A percentile compares a stretch with the other conserved stretches of the same genome.
These are phyloP conservation scores for Halcyon leucocephala DNA, from an alignment of 2,797 vertebrate genomes.

Conservation along the genomic window DNA sequence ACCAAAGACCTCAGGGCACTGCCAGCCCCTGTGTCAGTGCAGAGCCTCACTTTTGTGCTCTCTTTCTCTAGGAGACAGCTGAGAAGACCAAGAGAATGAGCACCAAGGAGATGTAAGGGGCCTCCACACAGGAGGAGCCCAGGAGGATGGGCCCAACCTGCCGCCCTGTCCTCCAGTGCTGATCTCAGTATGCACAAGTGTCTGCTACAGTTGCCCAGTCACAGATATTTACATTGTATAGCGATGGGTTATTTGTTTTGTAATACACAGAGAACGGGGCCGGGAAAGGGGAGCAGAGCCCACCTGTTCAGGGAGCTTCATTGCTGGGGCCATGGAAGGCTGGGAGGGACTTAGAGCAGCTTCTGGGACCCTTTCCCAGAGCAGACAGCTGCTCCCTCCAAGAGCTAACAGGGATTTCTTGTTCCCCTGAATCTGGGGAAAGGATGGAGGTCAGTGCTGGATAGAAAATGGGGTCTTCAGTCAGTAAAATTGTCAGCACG, in stretches of 20 bases:
- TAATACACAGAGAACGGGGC: conserved; percentile 73
- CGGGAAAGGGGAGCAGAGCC: conserved; percentile 58
- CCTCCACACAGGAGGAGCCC: conserved; percentile 31
- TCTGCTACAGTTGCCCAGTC: conserved; percentile 76
- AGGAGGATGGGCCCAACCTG: conserved; percentile 48
- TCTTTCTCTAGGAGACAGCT: conserved; percentile 86
- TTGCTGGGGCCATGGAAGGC: conserved; percentile 48
- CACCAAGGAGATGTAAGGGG: conserved; percentile 90
- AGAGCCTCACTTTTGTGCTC: conserved; percentile 18
- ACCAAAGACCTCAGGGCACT: not conserved
- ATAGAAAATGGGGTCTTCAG: not conserved
- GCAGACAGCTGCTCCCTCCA: not conserved
- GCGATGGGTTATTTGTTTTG: conserved; percentile 76
- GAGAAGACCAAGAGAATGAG: conserved; percentile 90
- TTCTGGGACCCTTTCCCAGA: not conserved
- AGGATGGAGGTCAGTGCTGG: conserved; percentile 32
- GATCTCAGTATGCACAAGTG: conserved; percentile 72
- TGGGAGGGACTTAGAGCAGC: not conserved
- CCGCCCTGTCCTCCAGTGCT: conserved; percentile 64
- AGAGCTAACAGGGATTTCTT: conserved; percentile 15
- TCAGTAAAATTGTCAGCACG: not conserved
- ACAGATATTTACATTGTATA: conserved; percentile 82
- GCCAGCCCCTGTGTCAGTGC: not conserved
- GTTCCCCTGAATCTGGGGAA: conserved; percentile 34
- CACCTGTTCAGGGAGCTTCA: conserved; percentile 53